Evolutionary conservation across 2,113 vertebrate genomes (phyloP).

Genomic region (Anhinga anhinga): DNA sequence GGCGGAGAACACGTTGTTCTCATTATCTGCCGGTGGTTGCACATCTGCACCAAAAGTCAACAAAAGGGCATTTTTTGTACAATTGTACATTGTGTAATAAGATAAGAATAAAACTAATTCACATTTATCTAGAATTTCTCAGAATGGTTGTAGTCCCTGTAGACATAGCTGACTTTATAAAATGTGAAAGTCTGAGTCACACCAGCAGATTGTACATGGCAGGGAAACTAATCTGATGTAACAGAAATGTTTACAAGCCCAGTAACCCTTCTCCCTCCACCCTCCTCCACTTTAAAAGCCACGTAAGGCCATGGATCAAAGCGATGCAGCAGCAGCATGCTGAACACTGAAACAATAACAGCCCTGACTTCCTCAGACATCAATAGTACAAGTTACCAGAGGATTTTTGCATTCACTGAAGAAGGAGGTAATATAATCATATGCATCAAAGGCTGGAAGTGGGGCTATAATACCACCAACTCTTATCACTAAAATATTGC

Average conservation of each 20-base stretch:
- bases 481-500: conserved; percentile 59
- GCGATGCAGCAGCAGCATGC: not conserved
- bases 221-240: conserved; percentile 65
- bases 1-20: conserved; percentile 20
- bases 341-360: conserved; percentile 56
- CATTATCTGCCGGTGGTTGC: conserved; percentile 21
- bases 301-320: conserved; percentile 66
- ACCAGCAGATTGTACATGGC: conserved; percentile 50
- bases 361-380: conserved; percentile 51
- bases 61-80: conserved; percentile 41
- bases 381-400: conserved; percentile 19
- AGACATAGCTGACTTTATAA: conserved; percentile 57
- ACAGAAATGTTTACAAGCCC: conserved; percentile 69
- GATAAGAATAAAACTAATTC: conserved; percentile 58
- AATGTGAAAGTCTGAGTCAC: conserved; percentile 63
- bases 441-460: conserved; percentile 52
- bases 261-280: conserved; percentile 50
- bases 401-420: conserved; percentile 39
- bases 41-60: conserved; percentile 48
- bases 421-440: conserved; percentile 55
- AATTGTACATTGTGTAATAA: conserved; percentile 44
- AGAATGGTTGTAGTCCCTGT: conserved; percentile 15
- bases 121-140: conserved; percentile 53
- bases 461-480: conserved; percentile 27
- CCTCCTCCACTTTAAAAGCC: conserved; percentile 42